A percentile compares a stretch with the other conserved stretches of the same genome.
These are phyloP conservation scores for Bombyx mandarina DNA, from an alignment of 1,140 invertebrate genomes.

Conservation along the genomic window DNA sequence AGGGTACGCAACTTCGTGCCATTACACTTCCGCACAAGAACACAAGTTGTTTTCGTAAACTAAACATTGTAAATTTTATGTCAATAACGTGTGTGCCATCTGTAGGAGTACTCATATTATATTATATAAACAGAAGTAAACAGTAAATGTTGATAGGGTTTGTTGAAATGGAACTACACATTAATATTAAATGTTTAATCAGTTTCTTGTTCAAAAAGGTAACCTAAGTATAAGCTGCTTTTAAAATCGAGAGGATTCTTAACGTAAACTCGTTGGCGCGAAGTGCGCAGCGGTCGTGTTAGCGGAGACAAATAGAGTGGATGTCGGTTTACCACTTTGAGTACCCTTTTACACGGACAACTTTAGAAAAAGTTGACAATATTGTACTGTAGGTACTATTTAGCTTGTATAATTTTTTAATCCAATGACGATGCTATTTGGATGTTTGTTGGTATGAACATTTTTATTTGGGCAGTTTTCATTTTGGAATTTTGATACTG, in stretches of 20 bases:
- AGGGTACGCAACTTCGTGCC: slow-evolving; percentile 23
- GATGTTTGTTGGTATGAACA: too few species aligned
- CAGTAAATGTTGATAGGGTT: too few species aligned
- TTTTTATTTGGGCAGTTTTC: too few species aligned
- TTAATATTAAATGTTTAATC: too few species aligned
- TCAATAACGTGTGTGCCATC: neutral
- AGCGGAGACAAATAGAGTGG: slow-evolving; percentile 52
- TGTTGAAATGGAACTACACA: too few species aligned
- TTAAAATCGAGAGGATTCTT: slow-evolving; percentile 27
- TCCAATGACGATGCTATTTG: too few species aligned
- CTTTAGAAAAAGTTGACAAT: slow-evolving; percentile 33
- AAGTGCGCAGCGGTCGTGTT: slow-evolving; percentile 45
- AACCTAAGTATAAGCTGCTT: too few species aligned
- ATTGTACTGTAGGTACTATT: neutral
- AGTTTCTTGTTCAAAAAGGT: too few species aligned
- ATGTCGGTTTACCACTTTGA: slow-evolving; percentile 32
- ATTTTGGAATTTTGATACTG: too few species aligned
- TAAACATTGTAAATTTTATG: slow-evolving; percentile 1
- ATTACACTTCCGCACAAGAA: slow-evolving; percentile 19
- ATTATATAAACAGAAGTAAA: slow-evolving; percentile 31
- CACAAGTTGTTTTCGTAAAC: slow-evolving; percentile 25
- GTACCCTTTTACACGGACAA: slow-evolving; percentile 25
- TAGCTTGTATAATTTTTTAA: too few species aligned
- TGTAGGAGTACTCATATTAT: too few species aligned
- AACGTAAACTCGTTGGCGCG: slow-evolving; percentile 41